Base-by-base conservation (phyloP, 1,140 invertebrate species). In the Phymorhynchus buccinoides region DNA sequence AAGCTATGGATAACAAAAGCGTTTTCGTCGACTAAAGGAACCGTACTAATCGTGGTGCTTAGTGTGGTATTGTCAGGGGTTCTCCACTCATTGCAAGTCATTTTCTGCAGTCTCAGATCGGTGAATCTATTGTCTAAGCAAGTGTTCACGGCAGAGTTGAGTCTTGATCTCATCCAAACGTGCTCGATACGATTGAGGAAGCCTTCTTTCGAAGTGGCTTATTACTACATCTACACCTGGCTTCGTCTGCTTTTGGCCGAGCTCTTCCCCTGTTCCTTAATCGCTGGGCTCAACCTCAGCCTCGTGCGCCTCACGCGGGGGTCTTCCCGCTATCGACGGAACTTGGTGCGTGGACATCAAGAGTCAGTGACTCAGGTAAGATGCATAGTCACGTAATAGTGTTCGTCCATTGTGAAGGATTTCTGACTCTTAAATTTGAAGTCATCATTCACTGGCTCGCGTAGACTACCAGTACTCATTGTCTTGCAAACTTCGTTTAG, bases 261-360 rank as follows among this genome's bases (percentile, higher is more conserved):
- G 75, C 12, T 78, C 22, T 27, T 42, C 3, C 75, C 75, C 75
- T 78, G 75, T 27, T 22, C 27, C 27, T 41, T 78, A 18, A 78
- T 78, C 30, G 75, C 32, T 30, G 6, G 39, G 27, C 37, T 42
- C 75, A 78, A 78, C 75, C 1, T 42, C 39, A 16, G 12, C 41
- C 75, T 78, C 39, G 75, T 78, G 75, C 75, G 75, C 18, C 16
- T 48, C 75, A 78, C 75, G 75, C 75, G 75, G 1, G 18, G 75
- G 39, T 78, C 75, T 30, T 27, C 41, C 6, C 75, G 75, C 37
- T 78, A 78, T 37, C 39, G 75, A 27, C 42, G 75, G 16, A 42
- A n/a, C 30, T 37, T 78, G 12, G 75, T 78, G 41, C 75, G 37
- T 37, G 75, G 80, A 6, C 52, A 84, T 52, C 68, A 39, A 6